These are phyloP conservation scores for Cyclopterus lumpus DNA, from an alignment of 2,797 vertebrate species.

Conservation along the genomic window DNA sequence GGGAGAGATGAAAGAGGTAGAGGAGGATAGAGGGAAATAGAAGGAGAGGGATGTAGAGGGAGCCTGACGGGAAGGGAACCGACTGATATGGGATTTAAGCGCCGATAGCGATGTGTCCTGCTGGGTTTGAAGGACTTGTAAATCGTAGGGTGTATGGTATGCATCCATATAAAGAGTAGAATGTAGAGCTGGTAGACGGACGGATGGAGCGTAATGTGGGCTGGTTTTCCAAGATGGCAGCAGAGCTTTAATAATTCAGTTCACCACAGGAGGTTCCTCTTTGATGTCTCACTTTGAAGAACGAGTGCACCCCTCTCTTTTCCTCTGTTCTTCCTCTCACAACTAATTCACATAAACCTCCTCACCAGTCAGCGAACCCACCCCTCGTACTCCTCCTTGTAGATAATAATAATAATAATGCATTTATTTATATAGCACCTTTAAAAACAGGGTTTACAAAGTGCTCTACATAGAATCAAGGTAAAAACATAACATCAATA, in stretches of 20 bases:
- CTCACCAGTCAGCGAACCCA: background rate
- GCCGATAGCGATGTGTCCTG: constrained; percentile 15
- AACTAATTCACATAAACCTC: constrained; percentile 27
- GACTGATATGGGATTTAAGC: constrained; percentile 25
- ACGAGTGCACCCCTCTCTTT: constrained; percentile 42
- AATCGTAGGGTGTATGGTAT: constrained; percentile 1
- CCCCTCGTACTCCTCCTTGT: background rate
- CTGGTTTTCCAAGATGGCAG: constrained; percentile 45
- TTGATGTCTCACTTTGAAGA: constrained; percentile 74
- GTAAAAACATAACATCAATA: too few relatives aligned
- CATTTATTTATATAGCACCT: too few relatives aligned
- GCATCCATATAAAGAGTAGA: background rate
- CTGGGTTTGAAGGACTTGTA: constrained; percentile 32
- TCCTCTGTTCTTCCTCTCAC: constrained; percentile 29
- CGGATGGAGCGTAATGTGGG: background rate
- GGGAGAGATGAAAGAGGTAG: constrained; percentile 57
- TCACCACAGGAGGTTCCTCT: constrained; percentile 63
- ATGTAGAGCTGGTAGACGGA: background rate
- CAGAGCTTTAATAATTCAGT: constrained; percentile 68
- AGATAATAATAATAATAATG: too few relatives aligned
- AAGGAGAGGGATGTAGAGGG: constrained; percentile 18
- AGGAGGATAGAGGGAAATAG: constrained; percentile 21
- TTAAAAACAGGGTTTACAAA: too few relatives aligned
- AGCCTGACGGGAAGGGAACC: background rate
- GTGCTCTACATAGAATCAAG: too few relatives aligned